phyloP scores from a whole-genome alignment of 35 echinoderm and acorn worm genomes.

The Diadema setosum region DNA sequence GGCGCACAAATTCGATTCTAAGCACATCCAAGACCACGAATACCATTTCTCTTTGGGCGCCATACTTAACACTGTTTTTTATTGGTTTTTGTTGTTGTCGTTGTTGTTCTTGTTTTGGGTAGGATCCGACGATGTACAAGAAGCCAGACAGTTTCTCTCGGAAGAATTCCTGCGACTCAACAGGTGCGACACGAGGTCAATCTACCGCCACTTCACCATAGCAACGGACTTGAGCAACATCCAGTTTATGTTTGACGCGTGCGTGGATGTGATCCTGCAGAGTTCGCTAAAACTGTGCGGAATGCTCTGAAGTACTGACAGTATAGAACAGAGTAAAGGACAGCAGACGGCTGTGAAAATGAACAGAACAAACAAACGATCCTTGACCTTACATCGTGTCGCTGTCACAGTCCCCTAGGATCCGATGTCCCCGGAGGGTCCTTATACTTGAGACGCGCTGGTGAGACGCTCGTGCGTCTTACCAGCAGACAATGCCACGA shows the following conservation, averaged over 20 bases:
- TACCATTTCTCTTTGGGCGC: neutral
- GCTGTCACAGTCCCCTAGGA: too few species aligned
- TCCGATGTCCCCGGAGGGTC: too few species aligned
- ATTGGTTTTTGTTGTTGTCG: neutral
- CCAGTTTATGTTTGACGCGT: constrained; percentile 77
- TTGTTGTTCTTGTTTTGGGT: neutral
- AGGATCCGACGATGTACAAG: neutral
- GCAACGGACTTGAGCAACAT: constrained; percentile 69
- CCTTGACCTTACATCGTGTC: too few species aligned
- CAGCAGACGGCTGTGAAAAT: too few species aligned
- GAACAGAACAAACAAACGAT: too few species aligned
- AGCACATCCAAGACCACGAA: neutral
- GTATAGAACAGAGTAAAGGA: neutral
- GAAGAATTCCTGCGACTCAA: constrained; percentile 46
- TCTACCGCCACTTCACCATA: constrained; percentile 66
- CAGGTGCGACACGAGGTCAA: constrained; percentile 20
- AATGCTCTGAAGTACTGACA: constrained; percentile 33
- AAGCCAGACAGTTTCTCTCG: constrained; percentile 47
- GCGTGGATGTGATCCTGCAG: constrained; percentile 60
- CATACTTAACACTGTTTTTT: neutral
- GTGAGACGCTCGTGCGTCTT: too few species aligned
- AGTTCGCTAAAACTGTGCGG: constrained; percentile 26
- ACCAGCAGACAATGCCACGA: too few species aligned
- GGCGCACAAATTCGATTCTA: neutral
- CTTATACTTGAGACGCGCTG: too few species aligned